Percentiles rank a stretch among this genome's conserved stretches.
Evolutionary conservation across 1,140 invertebrate species (phyloP).

Genomic region (Pachypsylla venusta): DNA sequence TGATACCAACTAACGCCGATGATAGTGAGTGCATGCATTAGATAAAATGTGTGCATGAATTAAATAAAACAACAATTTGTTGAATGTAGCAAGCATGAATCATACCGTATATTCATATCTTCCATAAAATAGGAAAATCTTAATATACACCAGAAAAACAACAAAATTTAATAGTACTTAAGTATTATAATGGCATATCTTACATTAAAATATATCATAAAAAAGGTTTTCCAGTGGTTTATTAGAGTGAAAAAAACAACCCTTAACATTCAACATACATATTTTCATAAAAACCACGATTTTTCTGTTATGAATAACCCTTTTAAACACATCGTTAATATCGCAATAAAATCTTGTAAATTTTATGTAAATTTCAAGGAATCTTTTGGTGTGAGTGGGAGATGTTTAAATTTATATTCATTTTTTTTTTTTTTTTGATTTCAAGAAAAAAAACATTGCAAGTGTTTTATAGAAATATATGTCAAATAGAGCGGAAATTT

Average conservation of each 20-base stretch:
- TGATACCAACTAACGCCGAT: no score
- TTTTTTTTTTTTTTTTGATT: no score
- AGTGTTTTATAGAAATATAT: no score
- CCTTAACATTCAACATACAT: neutral
- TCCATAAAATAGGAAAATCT: constrained; percentile 6
- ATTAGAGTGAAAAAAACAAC: constrained; percentile 8
- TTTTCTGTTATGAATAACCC: neutral
- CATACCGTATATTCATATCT: no score
- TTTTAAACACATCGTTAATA: constrained; percentile 9
- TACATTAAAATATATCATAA: constrained; percentile 4
- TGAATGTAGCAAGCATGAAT: no score
- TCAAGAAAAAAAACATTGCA: no score
- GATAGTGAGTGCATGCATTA: no score
- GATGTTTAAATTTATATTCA: no score
- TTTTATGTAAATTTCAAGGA: neutral
- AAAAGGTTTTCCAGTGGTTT: constrained; percentile 6
- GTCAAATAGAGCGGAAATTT: no score
- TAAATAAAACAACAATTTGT: no score
- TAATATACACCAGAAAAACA: constrained; percentile 4
- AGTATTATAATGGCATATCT: constrained; percentile 1
- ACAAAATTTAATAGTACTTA: constrained; percentile 1
- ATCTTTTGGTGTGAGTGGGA: no score
- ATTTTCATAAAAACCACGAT: constrained; percentile 2
- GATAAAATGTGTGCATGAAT: no score
- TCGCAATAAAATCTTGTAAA: neutral